Evolutionary conservation across 2,888 invertebrate genomes (phyloP), one percentile per base, ranked within the genome.

Genomic region (Dendrolimus pini): DNA sequence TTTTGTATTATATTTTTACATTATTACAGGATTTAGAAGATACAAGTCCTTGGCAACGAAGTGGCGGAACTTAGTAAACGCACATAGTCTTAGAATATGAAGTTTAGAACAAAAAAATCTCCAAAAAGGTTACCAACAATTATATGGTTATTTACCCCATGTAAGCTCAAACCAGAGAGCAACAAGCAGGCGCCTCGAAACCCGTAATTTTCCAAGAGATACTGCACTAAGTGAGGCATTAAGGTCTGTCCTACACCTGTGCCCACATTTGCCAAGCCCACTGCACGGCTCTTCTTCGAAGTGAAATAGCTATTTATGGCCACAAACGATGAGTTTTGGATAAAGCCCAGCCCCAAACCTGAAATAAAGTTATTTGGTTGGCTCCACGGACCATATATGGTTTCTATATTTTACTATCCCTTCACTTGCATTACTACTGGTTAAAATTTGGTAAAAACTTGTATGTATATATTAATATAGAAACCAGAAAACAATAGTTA

Each of bases 161-260:
- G 92, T 59, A 94, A 86, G 59, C 94, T 93, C 55, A 95, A 71
- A 7, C 85, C 87, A 9, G 94, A 93, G 70, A 95, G 83, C 41
- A 95, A 89, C 60, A 94, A 72, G 54, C 94, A 93, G 0, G 95
- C 93, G 52, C 92, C 92, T 65, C 84, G 89, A 75, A 93, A 95
- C 55, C 93, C 93, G 77, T 93, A 95, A 66, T 92, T 85, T 64
- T 93, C 92, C 62, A 95, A 78, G 55, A 95, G 91, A 70, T 92
- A 91, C 55, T 93, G 89, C 59, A 95, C 93, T 65, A 95, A 84
- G 71, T 94, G 94, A 3, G 95, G 95, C 92, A 95, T 93, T 61
- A 94, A 75, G 78, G 95, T 94, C 77, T 95, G 95, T 3, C 95
- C 95, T 41, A 95, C 80, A 61, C 95, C 95, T 63, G 95, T 95